Base-by-base conservation (phyloP, 2,113 vertebrate species). In the Rhodinocichla rosea region DNA sequence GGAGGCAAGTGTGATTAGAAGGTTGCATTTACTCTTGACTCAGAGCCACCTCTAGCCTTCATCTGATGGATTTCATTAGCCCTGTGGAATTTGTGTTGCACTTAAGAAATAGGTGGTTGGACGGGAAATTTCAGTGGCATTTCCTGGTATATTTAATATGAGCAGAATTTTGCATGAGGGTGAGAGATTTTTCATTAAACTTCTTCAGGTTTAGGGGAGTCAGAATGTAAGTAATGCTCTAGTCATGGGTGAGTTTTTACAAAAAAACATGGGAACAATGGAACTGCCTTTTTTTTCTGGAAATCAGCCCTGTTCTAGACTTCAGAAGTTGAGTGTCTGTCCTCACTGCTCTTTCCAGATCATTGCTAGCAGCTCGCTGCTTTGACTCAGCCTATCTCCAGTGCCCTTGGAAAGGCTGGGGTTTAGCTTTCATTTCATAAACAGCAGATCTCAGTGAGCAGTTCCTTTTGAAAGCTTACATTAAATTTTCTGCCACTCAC, bases 381-480 rank as follows among this genome's bases (percentile, higher is more conserved):
- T 87, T 88, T 32, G 32, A 67, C 90, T 53, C 69, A 71, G 87
- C 75, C 83, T 45, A 75, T 83, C 77, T 73, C 35, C 67, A 47
- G 63, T 49, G 91, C 86, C 68, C 83, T 76, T 92, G 76, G 70
- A 94, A 94, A 83, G 83, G 57, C 64, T 89, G 50, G 21, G 15
- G 56, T 95, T 93, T 77, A 96, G 67, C 57, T 93, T 93, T 70
- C 62, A 40, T 95, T 97, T 95, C 89, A 89, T 94, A 83, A 96
- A 94, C 87, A 76, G 85, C 92, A 91, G 91, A 90, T 75, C 87
- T 96, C 5, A 21, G 87, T 89, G 94, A 96, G 94, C 84, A 97
- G 96, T 94, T 97, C 90, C 95, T 96, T 97, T 97, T 94, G 95
- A 97, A 97, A 97, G 92, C 90, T 97, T 96, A 96, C 92, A 86